These are phyloP conservation scores for Sebastes vulpes DNA, from an alignment of 2,797 vertebrate species.

Conservation along the genomic window DNA sequence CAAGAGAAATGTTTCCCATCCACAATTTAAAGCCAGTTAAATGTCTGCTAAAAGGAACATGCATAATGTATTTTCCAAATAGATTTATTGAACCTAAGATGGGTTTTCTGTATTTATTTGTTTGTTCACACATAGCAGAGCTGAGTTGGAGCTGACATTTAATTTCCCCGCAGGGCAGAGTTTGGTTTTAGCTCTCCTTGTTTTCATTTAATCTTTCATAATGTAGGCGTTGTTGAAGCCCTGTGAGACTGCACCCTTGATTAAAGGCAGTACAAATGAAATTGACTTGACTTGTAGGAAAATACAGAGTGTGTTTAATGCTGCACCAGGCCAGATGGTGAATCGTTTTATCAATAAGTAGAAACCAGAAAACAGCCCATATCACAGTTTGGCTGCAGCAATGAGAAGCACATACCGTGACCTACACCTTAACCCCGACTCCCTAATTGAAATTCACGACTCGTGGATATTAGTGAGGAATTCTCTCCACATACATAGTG, in stretches of 20 bases:
- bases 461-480: slow-evolving; percentile 17
- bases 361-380: neutral
- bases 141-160: slow-evolving; percentile 13
- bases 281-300: slow-evolving; percentile 8
- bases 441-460: slow-evolving; percentile 30
- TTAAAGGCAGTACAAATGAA: slow-evolving; percentile 49
- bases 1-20: slow-evolving; percentile 27
- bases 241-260: slow-evolving; percentile 18
- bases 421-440: neutral
- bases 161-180: slow-evolving; percentile 43
- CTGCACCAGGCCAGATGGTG: neutral
- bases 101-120: slow-evolving; percentile 44
- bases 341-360: neutral
- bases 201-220: slow-evolving; percentile 26
- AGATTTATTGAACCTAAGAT: slow-evolving; percentile 51
- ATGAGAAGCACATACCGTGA: neutral
- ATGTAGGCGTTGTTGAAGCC: slow-evolving; percentile 7
- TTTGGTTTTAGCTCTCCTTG: neutral
- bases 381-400: neutral
- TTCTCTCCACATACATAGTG: slow-evolving; percentile 8
- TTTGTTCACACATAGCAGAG: slow-evolving; percentile 22
- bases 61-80: slow-evolving; percentile 60
- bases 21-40: slow-evolving; percentile 44
- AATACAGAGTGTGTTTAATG: neutral
- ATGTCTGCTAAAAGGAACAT: slow-evolving; percentile 44